A percentile compares a stretch with the other conserved stretches of the same genome.
Conservation (phyloP, 64 coral and sea anemone genomes). For the Dendronephthya gigantea region DNA sequence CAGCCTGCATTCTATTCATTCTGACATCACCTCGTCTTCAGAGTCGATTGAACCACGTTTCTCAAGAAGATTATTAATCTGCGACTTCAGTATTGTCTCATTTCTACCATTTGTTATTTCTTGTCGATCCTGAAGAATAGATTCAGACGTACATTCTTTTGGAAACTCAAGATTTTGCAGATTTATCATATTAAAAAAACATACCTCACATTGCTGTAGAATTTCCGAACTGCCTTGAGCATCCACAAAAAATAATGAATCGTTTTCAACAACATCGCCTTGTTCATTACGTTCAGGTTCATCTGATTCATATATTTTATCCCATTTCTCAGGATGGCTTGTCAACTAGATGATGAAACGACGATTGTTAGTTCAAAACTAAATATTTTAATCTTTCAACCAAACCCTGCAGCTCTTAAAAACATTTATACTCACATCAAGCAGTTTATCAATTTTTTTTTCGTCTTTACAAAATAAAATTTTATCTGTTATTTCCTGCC, state of each 20-base stretch:
- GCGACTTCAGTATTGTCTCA: neutral
- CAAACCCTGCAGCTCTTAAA: neutral
- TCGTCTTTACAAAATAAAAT: neutral
- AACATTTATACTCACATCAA: too few relatives aligned
- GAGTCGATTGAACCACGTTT: neutral
- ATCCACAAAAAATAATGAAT: constrained; percentile 4
- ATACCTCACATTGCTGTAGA: neutral
- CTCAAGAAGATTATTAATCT: neutral
- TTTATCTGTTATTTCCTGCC: neutral
- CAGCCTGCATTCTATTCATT: too few relatives aligned
- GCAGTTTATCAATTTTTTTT: neutral
- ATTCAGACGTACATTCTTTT: neutral
- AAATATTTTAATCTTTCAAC: neutral
- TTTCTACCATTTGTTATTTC: neutral
- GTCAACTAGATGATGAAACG: neutral
- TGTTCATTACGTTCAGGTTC: neutral
- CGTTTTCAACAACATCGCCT: neutral
- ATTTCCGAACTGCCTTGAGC: constrained; percentile 3
- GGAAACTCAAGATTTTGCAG: too few relatives aligned
- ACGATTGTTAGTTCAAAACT: neutral
- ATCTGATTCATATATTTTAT: neutral
- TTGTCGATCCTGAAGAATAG: neutral
- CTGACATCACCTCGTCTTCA: neutral
- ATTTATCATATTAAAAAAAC: too few relatives aligned
- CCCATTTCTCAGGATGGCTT: neutral